Base-by-base conservation (phyloP, 1,140 invertebrate genomes). In the Tribolium castaneum region DNA sequence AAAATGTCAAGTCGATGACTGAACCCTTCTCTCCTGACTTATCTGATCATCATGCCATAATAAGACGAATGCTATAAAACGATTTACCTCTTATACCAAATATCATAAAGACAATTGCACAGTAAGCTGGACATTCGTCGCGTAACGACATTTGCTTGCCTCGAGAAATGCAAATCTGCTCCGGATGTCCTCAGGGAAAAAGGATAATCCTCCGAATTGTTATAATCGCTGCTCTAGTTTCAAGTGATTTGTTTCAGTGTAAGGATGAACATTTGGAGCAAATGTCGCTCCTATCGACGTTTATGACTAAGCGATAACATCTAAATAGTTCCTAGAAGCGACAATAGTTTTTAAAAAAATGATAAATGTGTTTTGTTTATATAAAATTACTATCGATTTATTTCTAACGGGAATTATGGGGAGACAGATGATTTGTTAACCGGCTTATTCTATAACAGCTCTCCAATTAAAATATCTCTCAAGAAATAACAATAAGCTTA, bases 111-210 rank as follows among this genome's bases (percentile, higher is more conserved):
- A 59, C 16, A 12, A 59, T 59, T 59, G 54, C 54, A 59, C 22
- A 59, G 54, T 59, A 59, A 25, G 54, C 54, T 59, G 54, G 54
- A 30, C 54, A 59, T 59, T 59, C 30, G 54, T 59, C 54, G 54
- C 54, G 19, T 25, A 59, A 59, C 30, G 54, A 59, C 54, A 22
- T 59, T 59, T 22, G 30, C 39, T 59, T 59, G 22, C 1, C 54
- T 59, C 54, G 54, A 59, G 54, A 59, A 59, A 59, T 59, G 54
- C 54, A 59, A 59, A 59, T 59, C 54, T 59, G 54, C 54, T 59
- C 30, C 54, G 54, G 22, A 14, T 59, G 54, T 19, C 54, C 30
- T 59, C 14, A 59, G 54, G 54, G 54, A 59, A 59, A 45, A 59
- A 59, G 54, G 54, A 59, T 59, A 59, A 59, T 59, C 54, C 54